Base-by-base conservation (phyloP, 2,113 vertebrate genomes). In the Limnothrissa miodon region DNA sequence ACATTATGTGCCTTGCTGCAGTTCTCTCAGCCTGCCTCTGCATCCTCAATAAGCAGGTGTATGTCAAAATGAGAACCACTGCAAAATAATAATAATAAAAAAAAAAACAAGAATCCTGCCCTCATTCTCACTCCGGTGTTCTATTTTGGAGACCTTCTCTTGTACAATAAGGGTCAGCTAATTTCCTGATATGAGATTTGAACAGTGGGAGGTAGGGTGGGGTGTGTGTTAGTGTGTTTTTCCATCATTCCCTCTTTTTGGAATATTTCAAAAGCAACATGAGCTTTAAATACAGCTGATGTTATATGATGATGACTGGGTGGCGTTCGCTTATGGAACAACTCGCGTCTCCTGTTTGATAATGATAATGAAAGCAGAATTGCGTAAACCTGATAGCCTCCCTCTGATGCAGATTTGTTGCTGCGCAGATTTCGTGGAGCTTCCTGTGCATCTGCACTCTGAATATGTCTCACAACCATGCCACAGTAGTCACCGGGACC, bases 181-280 rank as follows among this genome's bases (percentile, higher is more conserved):
- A 70, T 70, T 70, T 70, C 62, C 62, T 70, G 29, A 9, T 33
- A 33, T 70, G 29, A 70, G 62, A 70, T 70, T 70, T 70, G 62
- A 70, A 36, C 62, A 36, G 62, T 11, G 62, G 62, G 13, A 33
- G 62, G 29, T 70, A 9, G 62, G 29, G 25, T 70, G 59, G 59
- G n/a, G 59, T 25, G 42, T 42, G 42, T 42, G 42, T 42, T 2
- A 4, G 42, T 42, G 42, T 25, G 56, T 7, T 8, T 36, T 70
- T 21, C 51, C 13, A 36, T 11, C 62, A 13, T 33, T 36, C 29
- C 13, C 9, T 15, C 29, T 70, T 4, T 36, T 36, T 29, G 33
- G 25, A 70, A 15, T 36, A 36, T 29, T 70, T 2, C 15, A 56
- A 56, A 56, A 56, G 17, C 1, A 21, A 48, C 17, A 7, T 9